These are phyloP conservation scores for Calliscelio sp. DNA, from an alignment of 2,888 invertebrate species.

Conservation along the genomic window DNA sequence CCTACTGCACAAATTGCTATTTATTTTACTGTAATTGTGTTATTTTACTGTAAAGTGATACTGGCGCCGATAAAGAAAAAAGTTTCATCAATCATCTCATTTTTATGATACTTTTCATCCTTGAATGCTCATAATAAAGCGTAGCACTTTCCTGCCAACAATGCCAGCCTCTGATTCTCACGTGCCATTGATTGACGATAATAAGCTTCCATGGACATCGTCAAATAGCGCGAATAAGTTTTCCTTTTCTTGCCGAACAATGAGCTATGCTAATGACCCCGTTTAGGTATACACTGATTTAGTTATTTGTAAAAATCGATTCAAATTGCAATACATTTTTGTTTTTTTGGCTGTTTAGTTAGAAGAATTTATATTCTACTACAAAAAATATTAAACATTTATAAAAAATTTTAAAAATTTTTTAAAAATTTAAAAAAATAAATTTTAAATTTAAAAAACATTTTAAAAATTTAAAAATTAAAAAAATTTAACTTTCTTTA, in stretches of 20 bases:
- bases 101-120: constrained; percentile 44
- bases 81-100: constrained; percentile 43
- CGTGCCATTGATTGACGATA: constrained; percentile 67
- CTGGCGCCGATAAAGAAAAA: too few relatives aligned
- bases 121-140: constrained; percentile 47
- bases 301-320: constrained; percentile 19
- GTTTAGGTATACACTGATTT: constrained; percentile 47
- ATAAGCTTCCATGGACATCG: constrained; percentile 66
- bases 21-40: constrained; percentile 5
- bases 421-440: too few relatives aligned
- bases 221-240: constrained; percentile 56
- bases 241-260: constrained; percentile 48
- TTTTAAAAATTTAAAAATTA: too few relatives aligned
- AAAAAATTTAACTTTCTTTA: too few relatives aligned
- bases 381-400: neutral
- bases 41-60: too few relatives aligned
- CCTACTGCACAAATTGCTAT: neutral
- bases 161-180: constrained; percentile 55
- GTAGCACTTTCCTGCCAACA: constrained; percentile 57
- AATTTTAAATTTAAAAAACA: too few relatives aligned
- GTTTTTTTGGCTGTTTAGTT: neutral
- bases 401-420: too few relatives aligned
- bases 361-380: neutral
- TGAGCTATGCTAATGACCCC: constrained; percentile 56
- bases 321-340: neutral